Evolutionary conservation across 2,797 vertebrate species (phyloP).

Genomic region (Eospalax fontanierii): DNA sequence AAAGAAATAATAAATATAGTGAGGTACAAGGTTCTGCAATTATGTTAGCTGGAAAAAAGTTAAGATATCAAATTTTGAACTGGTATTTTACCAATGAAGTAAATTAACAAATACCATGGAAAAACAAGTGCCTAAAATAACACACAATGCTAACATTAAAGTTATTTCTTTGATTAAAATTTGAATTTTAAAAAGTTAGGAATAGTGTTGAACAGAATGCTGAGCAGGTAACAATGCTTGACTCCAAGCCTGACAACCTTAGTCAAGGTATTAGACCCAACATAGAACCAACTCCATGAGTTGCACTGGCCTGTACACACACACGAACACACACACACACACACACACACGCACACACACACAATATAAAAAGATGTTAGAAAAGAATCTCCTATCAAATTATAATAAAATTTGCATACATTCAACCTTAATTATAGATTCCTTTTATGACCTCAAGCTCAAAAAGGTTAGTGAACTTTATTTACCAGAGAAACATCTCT

Average conservation of each 20-base stretch:
- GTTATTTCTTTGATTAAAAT: not conserved
- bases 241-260: not conserved
- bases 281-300: not conserved
- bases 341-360: not conserved
- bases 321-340: not conserved
- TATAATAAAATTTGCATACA: not conserved
- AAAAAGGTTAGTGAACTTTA: not conserved
- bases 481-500: not conserved
- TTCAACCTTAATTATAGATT: not conserved
- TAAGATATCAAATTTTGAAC: not conserved
- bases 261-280: not conserved
- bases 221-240: not conserved
- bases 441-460: not conserved
- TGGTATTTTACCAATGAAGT: not conserved
- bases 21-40: slow-evolving; percentile 59
- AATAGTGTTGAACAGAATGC: not conserved
- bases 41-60: not conserved
- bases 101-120: slow-evolving; percentile 54
- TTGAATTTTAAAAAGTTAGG: not conserved
- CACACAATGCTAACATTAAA: slow-evolving; percentile 34
- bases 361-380: no score
- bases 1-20: slow-evolving; percentile 72
- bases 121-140: slow-evolving; percentile 45
- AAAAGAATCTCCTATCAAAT: not conserved
- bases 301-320: no score